Evolutionary conservation across 2,888 invertebrate species (phyloP).

Genomic region (Tipula helvola): DNA sequence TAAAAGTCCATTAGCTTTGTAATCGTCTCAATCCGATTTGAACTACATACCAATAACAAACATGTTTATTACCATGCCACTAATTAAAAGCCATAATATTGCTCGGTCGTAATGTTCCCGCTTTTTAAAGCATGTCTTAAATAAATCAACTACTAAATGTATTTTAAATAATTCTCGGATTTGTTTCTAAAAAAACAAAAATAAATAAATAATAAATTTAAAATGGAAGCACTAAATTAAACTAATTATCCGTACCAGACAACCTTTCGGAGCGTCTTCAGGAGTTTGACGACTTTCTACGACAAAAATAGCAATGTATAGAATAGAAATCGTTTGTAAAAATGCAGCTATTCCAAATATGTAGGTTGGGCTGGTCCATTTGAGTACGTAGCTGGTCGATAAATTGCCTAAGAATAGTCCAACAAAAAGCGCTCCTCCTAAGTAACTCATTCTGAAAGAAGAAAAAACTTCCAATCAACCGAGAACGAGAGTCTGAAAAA

Average conservation of each 20-base stretch:
- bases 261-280: neutral
- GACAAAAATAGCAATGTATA: neutral
- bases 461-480: neutral
- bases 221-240: neutral
- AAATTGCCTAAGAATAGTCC: slow-evolving; percentile 52
- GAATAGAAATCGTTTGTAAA: slow-evolving; percentile 11
- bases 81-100: slow-evolving; percentile 32
- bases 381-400: slow-evolving; percentile 45
- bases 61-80: neutral
- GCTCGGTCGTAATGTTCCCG: slow-evolving; percentile 30
- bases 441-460: slow-evolving; percentile 39
- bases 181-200: slow-evolving; percentile 20
- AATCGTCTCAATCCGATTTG: neutral
- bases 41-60: neutral
- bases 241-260: neutral
- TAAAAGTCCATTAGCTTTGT: neutral
- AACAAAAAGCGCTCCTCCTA: slow-evolving; percentile 34
- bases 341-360: slow-evolving; percentile 26
- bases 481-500: no score
- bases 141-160: slow-evolving; percentile 28
- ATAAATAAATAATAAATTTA: neutral
- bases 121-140: slow-evolving; percentile 28
- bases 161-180: slow-evolving; percentile 32
- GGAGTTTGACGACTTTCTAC: neutral
- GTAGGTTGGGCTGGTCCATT: slow-evolving; percentile 26